phyloP scores from a whole-genome alignment of 2,113 vertebrate species.

The Uropsilus gracilis region DNA sequence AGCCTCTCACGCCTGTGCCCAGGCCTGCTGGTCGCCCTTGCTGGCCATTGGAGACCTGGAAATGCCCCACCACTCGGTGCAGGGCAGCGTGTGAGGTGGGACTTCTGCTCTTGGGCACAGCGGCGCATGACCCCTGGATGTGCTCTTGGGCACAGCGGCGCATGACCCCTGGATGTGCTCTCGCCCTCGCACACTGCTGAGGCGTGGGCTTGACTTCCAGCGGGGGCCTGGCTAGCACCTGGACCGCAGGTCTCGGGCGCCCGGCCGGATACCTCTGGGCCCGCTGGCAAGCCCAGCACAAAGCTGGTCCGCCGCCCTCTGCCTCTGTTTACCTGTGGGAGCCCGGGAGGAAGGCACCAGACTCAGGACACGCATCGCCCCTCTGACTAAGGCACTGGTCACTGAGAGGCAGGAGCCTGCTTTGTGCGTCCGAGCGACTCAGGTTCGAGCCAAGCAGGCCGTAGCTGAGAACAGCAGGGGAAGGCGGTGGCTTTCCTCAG shows the following conservation, averaged over 20 bases:
- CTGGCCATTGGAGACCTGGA: background rate
- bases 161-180: no score
- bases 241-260: no score
- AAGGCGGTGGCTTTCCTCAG: background rate
- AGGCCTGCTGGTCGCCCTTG: background rate
- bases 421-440: background rate
- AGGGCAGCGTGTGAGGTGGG: background rate
- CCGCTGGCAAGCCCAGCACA: background rate
- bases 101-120: background rate
- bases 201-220: no score
- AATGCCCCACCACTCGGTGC: background rate
- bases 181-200: no score
- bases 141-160: background rate
- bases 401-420: background rate
- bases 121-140: no score
- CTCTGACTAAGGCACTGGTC: background rate
- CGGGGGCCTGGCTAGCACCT: no score
- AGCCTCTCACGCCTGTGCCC: background rate
- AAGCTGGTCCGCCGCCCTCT: background rate
- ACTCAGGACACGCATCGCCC: fast-evolving
- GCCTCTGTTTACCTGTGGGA: background rate
- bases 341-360: no score
- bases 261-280: no score
- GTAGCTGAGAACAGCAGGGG: background rate
- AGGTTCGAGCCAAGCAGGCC: background rate